Evolutionary conservation across 1,140 invertebrate genomes (phyloP), one percentile per base, ranked within the genome.

Genomic region (Mya arenaria): DNA sequence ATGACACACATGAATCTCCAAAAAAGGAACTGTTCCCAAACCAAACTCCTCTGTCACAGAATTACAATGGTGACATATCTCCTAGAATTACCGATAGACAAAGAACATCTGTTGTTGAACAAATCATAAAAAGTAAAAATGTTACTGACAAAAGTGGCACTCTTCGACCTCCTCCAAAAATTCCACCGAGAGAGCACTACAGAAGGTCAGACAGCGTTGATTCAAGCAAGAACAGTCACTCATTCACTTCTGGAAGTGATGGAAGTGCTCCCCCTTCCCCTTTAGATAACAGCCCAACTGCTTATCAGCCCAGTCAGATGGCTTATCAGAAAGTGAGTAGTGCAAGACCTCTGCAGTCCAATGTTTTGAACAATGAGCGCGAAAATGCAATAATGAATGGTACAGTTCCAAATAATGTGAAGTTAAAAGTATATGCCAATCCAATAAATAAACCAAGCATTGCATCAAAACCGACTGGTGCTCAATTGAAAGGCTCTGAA

Each of bases 401-500:
- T 19, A 23, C 39, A 62, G 58, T 63, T 32, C n/a, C 73, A 28
- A 58, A 60, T 37, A 62, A 44, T 32, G 23, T 23, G 4, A 80
- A 71, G n/a, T 44, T 80, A 28, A 80, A 80, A 39, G 32, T 80
- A 19, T 66, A 80, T 58, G 58, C 77, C 10, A 80, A 80, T 60
- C 65, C 69, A 62, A 71, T 80, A 10, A n/a, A 71, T 60, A 80
- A 44, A 71, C 36, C 37, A 5, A 65, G 30, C 23, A 30, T 28
- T 75, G 73, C 19, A 55, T 23, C 6, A 8, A 13, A 6, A 8
- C 6, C 23, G 4, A 15, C 36, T 6, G 34, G 36, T 52, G 15
- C 4, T 2, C n/a, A 6, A 4, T n/a, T n/a, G n/a, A 52, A 52
- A 23, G 4, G 17, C 25, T 52, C 48, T 3, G 48, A 52, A 3